A percentile compares a stretch with the other conserved stretches of the same genome.
Evolutionary conservation across 2,113 vertebrate genomes (phyloP).

Genomic region (Protobothrops flavoviridis): DNA sequence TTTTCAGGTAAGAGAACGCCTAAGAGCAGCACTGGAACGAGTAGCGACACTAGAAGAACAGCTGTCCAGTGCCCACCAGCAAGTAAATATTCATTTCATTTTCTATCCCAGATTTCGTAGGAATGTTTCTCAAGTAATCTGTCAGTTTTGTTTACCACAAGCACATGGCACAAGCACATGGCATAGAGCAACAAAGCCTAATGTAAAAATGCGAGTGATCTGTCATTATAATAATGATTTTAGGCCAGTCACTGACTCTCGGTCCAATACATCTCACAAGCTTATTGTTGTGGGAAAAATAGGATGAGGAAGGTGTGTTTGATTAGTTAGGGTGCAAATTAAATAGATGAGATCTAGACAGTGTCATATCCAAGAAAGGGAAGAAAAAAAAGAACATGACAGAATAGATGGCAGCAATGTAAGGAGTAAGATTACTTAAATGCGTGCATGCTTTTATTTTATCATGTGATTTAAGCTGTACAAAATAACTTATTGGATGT

Average conservation of each 20-base stretch:
- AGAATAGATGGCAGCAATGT: not conserved
- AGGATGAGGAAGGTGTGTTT: not conserved
- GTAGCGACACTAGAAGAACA: constrained; percentile 90
- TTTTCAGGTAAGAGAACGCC: constrained; percentile 87
- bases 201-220: not conserved
- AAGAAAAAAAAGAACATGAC: not conserved
- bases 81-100: constrained; percentile 70
- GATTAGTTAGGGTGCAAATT: not conserved
- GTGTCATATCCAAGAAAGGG: not conserved
- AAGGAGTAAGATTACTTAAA: not conserved
- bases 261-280: not conserved
- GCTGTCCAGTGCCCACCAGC: constrained; percentile 82
- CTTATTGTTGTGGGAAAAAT: not conserved
- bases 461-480: not conserved
- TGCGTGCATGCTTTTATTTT: not conserved
- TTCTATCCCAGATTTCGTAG: fast-evolving
- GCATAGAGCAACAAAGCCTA: not conserved
- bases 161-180: not conserved
- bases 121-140: fast-evolving
- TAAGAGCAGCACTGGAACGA: constrained; percentile 88
- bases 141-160: not conserved
- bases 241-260: not conserved
- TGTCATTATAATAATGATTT: not conserved
- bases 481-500: not conserved
- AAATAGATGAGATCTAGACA: not conserved